Evolutionary conservation across 2,888 invertebrate genomes (phyloP), one percentile per base, ranked within the genome.

Genomic region (Laothoe populi): DNA sequence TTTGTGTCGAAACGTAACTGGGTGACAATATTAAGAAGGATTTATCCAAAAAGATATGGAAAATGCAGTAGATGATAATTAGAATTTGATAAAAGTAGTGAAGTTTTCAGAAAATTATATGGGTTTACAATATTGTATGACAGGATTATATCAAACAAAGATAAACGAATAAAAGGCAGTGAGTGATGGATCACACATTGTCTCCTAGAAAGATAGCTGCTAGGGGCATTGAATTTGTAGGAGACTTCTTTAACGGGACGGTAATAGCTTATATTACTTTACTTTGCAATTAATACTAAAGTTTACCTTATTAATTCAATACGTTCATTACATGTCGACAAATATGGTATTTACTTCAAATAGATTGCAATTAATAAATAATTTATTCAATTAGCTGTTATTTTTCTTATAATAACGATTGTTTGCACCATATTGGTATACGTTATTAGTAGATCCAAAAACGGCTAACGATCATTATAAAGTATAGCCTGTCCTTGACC

Each of bases 401-500:
- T 46, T 23, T 46, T 23, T 24, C 10, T 45, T 7, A 42, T 42
- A 16, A 42, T 5, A 11, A 5, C 3, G 11, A 13, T 46, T 44
- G 19, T 44, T 7, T 44, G 7, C 10, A 44, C 44, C 19, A 44
- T 19, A 44, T 44, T 19, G 19, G 44, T 44, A 44, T 44, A 10
- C 2, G 49, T 31, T 31, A 49, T 19, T 46, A 24, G 11, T 21
- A 11, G 8, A 26, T 49, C 31, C 19, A 24, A 46, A 46, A 53
- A 31, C 26, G 31, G 31, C 26, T 53, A 8, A 10, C 16, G 35
- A 53, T 35, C 19, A 53, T n/a, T 48, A 13, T 26, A 24, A 23
- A 11, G 8, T 42, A n/a, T 42, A n/a, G n/a, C 4, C 11, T 8
- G 35, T 11, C 53, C 53, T 53, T 53, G 53, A 35, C 53, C 53